Evolutionary conservation across 2,888 invertebrate genomes (phyloP).

Genomic region (Alviniconcha strummeri): DNA sequence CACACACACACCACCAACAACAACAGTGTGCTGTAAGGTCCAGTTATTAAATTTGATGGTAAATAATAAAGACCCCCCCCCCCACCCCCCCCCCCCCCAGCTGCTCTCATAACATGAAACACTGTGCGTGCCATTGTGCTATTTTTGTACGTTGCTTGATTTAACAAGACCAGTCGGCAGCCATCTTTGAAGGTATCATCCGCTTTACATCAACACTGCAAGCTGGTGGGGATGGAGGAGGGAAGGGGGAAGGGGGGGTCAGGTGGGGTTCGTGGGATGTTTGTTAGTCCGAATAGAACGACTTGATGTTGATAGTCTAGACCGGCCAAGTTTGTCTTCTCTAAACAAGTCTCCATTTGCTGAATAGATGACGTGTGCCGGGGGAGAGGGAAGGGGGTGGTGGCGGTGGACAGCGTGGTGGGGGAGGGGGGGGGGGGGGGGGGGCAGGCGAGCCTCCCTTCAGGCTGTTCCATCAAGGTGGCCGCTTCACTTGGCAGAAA

Average conservation of each 20-base stretch:
- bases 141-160: constrained; percentile 3
- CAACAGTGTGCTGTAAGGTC: too few species aligned
- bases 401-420: neutral
- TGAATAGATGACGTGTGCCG: constrained; percentile 8
- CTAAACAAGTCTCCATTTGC: constrained; percentile 4
- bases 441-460: constrained; percentile 2
- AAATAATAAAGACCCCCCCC: neutral
- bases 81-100: neutral
- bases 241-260: neutral
- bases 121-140: constrained; percentile 6
- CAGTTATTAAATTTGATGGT: too few species aligned
- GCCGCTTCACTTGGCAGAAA: constrained; percentile 28
- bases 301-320: too few species aligned
- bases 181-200: constrained; percentile 21
- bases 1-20: neutral
- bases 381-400: neutral
- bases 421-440: neutral
- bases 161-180: constrained; percentile 3
- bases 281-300: too few species aligned
- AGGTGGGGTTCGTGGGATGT: neutral
- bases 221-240: constrained; percentile 12
- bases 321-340: neutral
- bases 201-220: constrained; percentile 5
- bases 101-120: neutral
- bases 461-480: constrained; percentile 29